These are phyloP conservation scores for Leucopsar rothschildi DNA, from an alignment of 2,113 vertebrate species.

Conservation along the genomic window DNA sequence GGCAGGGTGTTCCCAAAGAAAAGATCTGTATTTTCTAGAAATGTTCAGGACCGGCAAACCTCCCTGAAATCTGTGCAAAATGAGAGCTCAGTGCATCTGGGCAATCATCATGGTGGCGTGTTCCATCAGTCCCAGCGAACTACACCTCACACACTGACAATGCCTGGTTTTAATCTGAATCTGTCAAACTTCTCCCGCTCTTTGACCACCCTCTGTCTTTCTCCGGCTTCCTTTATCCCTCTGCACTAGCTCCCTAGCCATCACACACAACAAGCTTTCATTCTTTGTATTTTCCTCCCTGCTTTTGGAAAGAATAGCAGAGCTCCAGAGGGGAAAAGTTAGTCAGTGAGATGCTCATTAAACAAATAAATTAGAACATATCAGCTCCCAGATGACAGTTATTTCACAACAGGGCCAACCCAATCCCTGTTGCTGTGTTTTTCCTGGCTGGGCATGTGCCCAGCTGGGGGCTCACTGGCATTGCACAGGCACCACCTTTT, in stretches of 20 bases:
- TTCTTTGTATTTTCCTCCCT: neutral
- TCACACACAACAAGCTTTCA: neutral
- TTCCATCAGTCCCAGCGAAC: neutral
- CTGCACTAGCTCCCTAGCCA: neutral
- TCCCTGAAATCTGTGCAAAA: neutral
- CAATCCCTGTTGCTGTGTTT: neutral
- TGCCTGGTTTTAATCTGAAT: neutral
- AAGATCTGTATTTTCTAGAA: neutral
- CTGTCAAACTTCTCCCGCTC: neutral
- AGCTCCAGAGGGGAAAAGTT: neutral
- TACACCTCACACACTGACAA: neutral
- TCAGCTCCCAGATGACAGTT: neutral
- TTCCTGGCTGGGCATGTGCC: neutral
- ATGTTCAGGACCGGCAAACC: neutral
- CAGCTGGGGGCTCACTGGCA: neutral
- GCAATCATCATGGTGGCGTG: rapidly evolving
- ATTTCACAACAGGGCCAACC: neutral
- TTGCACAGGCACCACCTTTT: neutral
- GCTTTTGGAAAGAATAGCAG: neutral
- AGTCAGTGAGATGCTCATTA: neutral
- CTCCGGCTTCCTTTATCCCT: neutral
- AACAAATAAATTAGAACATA: neutral
- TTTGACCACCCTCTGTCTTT: neutral
- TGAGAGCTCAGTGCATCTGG: neutral
- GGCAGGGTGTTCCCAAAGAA: neutral